Evolutionary conservation across 2,797 vertebrate species (phyloP), one percentile per base, ranked within the genome.

Genomic region (Lepus oiostolus): DNA sequence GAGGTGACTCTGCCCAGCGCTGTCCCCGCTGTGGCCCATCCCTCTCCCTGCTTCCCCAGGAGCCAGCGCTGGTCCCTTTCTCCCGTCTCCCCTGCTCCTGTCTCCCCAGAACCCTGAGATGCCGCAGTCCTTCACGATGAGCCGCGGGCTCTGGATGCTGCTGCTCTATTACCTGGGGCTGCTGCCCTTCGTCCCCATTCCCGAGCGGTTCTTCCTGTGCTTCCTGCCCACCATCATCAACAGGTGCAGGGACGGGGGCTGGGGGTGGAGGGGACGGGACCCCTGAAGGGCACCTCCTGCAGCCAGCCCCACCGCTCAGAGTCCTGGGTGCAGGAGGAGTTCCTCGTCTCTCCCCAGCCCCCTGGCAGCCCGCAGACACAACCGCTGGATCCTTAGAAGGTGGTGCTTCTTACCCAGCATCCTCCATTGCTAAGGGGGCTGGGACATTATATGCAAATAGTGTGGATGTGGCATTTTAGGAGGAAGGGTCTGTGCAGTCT

Each of bases 171-270:
- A 98, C 75, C 71, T 97, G 75, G 98, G 98, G n/a, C 91, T 98
- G 50, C 96, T 98, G 82, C 98, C 98, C 65, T 98, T 98, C 47
- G 12, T 96, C 32, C 87, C 82, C 0, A 72, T 98, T 71, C 90
- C 93, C 0, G 98, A 98, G 96, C 89, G 42, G 28, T 97, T 98
- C 88, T 67, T 98, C 85, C 28, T 98, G 17, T 96, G 92, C n/a
- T 97, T 96, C 92, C 93, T 98, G 91, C 98, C 98, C 30, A 98
- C 97, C 91, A 96, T 98, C 95, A 98, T 98, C 96, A 98, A 98
- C 92, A 97, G 97, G 98, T 98, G 63, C 63, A 5, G 8, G 30
- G 14, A 10, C 0, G 12, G 65, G 63, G 5, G 13, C 1, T 5
- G 0, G 16, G 2, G 42, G 42, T 8, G 42, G 42, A 9, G 42